These are phyloP conservation scores for Ptychoptera albimana DNA, from an alignment of 2,888 invertebrate genomes.

Conservation along the genomic window DNA sequence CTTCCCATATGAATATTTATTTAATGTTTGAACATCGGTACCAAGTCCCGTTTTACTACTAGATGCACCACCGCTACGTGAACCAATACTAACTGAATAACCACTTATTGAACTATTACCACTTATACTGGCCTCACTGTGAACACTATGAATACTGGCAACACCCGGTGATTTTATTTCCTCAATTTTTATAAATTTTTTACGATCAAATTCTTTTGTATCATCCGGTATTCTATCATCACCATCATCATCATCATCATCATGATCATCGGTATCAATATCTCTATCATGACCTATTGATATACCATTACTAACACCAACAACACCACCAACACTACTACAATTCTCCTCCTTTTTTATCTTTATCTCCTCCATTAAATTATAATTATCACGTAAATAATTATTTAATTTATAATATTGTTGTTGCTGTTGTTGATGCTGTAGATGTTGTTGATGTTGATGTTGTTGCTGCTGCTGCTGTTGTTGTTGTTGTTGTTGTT, in stretches of 20 bases:
- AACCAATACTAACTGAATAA: too few species aligned
- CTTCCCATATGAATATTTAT: too few species aligned
- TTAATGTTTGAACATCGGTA: too few species aligned
- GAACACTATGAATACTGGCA: background rate
- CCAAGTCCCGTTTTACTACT: too few species aligned
- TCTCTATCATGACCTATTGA: background rate
- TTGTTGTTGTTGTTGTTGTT: constrained; percentile 1
- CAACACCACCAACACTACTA: background rate
- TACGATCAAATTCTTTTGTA: background rate
- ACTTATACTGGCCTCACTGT: background rate
- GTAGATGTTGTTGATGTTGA: constrained; percentile 8
- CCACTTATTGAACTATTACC: background rate
- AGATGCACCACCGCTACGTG: too few species aligned
- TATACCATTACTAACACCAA: background rate
- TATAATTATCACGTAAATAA: constrained; percentile 1
- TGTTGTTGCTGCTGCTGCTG: constrained; percentile 7
- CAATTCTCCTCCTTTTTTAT: background rate
- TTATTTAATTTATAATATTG: background rate
- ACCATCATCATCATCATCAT: background rate
- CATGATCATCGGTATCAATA: background rate
- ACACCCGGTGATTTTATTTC: too few species aligned
- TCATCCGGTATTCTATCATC: constrained; percentile 5
- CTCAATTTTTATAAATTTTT: background rate
- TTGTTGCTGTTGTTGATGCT: constrained; percentile 1
- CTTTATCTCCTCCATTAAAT: background rate